Evolutionary conservation across 2,113 vertebrate species (phyloP).

Genomic region (Dipodomys merriami): DNA sequence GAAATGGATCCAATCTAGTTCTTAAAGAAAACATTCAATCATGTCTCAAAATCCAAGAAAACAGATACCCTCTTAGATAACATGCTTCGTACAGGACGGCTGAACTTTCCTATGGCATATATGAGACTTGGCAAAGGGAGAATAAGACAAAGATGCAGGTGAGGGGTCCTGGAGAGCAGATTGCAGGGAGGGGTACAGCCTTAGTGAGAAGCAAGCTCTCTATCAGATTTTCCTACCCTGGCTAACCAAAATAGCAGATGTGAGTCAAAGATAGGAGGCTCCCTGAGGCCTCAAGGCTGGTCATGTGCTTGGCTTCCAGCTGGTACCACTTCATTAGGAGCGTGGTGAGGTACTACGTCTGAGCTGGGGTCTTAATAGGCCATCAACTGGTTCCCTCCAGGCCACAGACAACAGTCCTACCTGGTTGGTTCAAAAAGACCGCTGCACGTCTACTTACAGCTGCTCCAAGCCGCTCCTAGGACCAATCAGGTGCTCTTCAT

Average conservation of each 20-base stretch:
- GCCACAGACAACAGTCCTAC: not conserved
- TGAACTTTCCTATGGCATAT: not conserved
- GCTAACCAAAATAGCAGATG: not conserved
- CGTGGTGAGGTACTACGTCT: not conserved
- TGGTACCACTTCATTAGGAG: not conserved
- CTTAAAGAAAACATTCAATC: conserved; percentile 29
- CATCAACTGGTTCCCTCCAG: not conserved
- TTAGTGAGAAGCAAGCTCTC: not conserved
- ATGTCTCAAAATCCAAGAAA: conserved; percentile 24
- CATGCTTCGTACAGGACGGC: not conserved
- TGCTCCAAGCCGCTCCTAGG: not conserved
- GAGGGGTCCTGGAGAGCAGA: not conserved
- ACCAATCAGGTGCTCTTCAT: not conserved
- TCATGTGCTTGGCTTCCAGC: not conserved
- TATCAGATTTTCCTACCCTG: not conserved
- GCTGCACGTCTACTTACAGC: accelerated
- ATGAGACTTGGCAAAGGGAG: not conserved
- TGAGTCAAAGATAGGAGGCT: not conserved
- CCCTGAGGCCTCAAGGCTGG: not conserved
- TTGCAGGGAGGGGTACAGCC: not conserved
- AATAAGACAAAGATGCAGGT: not conserved
- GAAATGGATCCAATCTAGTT: not conserved
- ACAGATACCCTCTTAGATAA: not conserved
- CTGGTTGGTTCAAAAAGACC: not conserved
- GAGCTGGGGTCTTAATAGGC: not conserved